Percentiles rank a stretch among this genome's conserved stretches.
phyloP scores from a whole-genome alignment of 2,797 vertebrate genomes.

The Xenentodon cancila region DNA sequence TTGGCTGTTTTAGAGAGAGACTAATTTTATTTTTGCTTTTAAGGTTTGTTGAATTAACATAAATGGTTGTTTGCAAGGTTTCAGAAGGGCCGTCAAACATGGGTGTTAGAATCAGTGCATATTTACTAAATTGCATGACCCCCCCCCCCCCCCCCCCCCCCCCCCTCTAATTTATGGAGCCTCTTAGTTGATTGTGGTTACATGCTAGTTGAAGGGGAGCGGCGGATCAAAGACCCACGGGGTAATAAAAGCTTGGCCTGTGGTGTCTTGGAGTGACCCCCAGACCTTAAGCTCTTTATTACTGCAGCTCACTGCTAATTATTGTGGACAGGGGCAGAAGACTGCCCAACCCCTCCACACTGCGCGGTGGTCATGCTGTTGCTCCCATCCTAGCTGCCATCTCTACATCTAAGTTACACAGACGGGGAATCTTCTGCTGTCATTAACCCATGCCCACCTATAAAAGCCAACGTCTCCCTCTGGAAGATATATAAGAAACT shows the following conservation, averaged over 20 bases:
- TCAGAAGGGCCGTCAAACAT: neutral
- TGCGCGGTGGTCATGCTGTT: conserved; percentile 50
- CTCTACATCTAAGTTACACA: conserved; percentile 41
- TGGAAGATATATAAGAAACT: conserved; percentile 30
- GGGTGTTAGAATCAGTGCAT: conserved; percentile 16
- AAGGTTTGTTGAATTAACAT: too few species aligned
- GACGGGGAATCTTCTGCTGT: conserved; percentile 24
- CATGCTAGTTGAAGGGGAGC: conserved; percentile 42
- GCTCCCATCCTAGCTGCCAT: conserved; percentile 27
- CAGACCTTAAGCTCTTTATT: conserved; percentile 74
- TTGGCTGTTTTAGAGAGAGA: too few species aligned
- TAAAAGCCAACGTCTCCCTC: conserved; percentile 44
- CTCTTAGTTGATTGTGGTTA: conserved; percentile 53
- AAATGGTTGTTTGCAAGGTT: too few species aligned
- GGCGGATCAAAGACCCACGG: conserved; percentile 62
- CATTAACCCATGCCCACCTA: conserved; percentile 26
- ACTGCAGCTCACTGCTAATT: conserved; percentile 72
- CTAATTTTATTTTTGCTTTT: too few species aligned
- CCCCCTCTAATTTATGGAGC: conserved; percentile 24
- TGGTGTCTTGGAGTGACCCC: conserved; percentile 55
- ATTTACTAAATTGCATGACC: conserved; percentile 31
- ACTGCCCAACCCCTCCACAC: conserved; percentile 42
- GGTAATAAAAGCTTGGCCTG: conserved; percentile 68
- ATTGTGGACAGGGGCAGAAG: conserved; percentile 60
- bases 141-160: conserved; percentile 11